Evolutionary conservation across 2,113 vertebrate species (phyloP).

Genomic region (Pachyramphus minor): DNA sequence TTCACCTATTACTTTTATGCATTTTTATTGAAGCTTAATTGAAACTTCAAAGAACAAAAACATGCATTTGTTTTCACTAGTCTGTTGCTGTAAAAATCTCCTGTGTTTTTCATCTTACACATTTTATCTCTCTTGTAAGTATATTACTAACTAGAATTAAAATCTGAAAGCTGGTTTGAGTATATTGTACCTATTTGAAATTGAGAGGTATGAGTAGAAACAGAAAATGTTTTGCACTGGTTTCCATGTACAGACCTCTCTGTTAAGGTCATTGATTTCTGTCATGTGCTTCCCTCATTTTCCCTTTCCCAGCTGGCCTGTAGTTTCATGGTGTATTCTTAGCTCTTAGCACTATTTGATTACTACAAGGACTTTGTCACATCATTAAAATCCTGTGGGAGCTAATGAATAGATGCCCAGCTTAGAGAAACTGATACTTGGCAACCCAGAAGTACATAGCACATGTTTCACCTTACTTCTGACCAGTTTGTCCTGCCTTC

Average conservation of each 20-base stretch:
- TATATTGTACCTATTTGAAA: neutral
- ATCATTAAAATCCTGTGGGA: neutral
- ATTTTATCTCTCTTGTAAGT: neutral
- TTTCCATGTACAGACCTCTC: neutral
- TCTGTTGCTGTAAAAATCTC: neutral
- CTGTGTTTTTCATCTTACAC: neutral
- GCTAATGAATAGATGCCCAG: neutral
- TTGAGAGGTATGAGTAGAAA: neutral
- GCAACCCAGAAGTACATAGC: neutral
- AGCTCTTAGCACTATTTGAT: neutral
- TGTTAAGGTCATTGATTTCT: neutral
- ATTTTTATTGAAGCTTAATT: neutral
- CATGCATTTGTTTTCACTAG: neutral
- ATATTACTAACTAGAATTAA: neutral
- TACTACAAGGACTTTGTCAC: neutral
- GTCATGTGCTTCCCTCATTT: neutral
- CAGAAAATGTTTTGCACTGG: neutral
- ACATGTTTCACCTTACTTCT: fast-evolving
- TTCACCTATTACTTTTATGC: neutral
- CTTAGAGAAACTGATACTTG: neutral
- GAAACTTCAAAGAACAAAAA: neutral
- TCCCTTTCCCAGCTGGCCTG: neutral
- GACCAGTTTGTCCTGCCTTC: neutral
- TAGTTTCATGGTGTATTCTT: neutral
- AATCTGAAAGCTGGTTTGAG: neutral